phyloP scores from a whole-genome alignment of 2,797 vertebrate genomes.

The Mus spretus region DNA sequence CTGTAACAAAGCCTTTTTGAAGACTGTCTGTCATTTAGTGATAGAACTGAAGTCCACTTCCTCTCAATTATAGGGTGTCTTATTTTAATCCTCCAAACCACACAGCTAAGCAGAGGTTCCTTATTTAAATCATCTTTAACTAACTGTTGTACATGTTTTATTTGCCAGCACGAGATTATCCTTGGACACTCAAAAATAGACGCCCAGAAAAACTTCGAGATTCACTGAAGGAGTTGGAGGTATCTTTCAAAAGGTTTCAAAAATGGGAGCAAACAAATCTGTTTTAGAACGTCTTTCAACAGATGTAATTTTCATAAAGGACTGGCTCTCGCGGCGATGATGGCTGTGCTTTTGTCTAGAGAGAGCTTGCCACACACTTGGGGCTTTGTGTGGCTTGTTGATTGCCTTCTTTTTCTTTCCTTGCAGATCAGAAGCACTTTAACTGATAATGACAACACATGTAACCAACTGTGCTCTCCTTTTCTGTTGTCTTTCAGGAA shows the following conservation, averaged over 20 bases:
- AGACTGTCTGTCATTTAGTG: slow-evolving; percentile 75
- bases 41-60: slow-evolving; percentile 75
- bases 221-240: slow-evolving; percentile 96
- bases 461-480: slow-evolving; percentile 86
- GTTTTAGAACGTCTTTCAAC: slow-evolving; percentile 94
- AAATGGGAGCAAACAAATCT: slow-evolving; percentile 93
- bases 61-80: slow-evolving; percentile 74
- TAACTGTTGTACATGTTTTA: slow-evolving; percentile 79
- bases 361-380: slow-evolving; percentile 93
- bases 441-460: slow-evolving; percentile 87
- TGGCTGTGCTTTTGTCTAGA: slow-evolving; percentile 89
- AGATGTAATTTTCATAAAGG: slow-evolving; percentile 96
- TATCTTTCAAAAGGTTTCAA: slow-evolving; percentile 93
- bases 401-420: slow-evolving; percentile 82
- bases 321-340: slow-evolving; percentile 90
- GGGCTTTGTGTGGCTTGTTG: slow-evolving; percentile 93
- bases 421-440: slow-evolving; percentile 88
- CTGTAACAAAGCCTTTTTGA: slow-evolving; percentile 81
- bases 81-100: slow-evolving; percentile 76
- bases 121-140: slow-evolving; percentile 74
- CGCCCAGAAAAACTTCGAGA: slow-evolving; percentile 95
- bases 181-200: slow-evolving; percentile 95
- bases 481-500: slow-evolving; percentile 92
- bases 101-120: slow-evolving; percentile 73
- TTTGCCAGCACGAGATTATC: slow-evolving; percentile 93